These are phyloP conservation scores for Drosophila sturtevanti DNA, from an alignment of 1,140 invertebrate species.

Conservation along the genomic window DNA sequence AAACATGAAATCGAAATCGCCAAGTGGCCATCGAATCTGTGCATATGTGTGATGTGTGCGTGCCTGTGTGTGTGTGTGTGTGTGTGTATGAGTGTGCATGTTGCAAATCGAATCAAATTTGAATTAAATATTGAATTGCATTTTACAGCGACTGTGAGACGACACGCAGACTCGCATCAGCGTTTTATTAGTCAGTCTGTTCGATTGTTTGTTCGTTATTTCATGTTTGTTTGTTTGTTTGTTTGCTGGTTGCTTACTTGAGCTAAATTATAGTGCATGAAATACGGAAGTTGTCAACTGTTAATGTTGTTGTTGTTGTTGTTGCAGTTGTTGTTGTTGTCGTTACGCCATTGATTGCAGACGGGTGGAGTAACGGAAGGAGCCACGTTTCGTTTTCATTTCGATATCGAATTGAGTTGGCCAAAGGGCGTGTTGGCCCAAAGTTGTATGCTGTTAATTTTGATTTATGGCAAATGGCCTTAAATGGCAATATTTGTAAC, in stretches of 20 bases:
- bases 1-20: constrained; percentile 59
- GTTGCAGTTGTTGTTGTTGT: constrained; percentile 33
- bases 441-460: constrained; percentile 63
- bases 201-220: constrained; percentile 34
- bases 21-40: constrained; percentile 41
- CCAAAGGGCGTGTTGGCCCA: constrained; percentile 65
- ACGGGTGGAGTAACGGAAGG: neutral
- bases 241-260: constrained; percentile 54
- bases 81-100: constrained; percentile 32
- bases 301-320: neutral
- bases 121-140: constrained; percentile 64
- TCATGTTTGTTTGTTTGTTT: constrained; percentile 54
- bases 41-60: constrained; percentile 31
- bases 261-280: constrained; percentile 69
- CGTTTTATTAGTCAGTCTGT: constrained; percentile 55
- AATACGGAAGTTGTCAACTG: constrained; percentile 66
- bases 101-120: constrained; percentile 34
- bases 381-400: neutral
- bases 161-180: constrained; percentile 18
- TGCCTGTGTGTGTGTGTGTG: constrained; percentile 30
- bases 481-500: constrained; percentile 46
- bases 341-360: constrained; percentile 63
- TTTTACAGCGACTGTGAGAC: constrained; percentile 21
- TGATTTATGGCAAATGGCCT: constrained; percentile 61
- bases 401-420: constrained; percentile 3